Conservation (phyloP, 2,888 invertebrate species). For the Atrina japonica region DNA sequence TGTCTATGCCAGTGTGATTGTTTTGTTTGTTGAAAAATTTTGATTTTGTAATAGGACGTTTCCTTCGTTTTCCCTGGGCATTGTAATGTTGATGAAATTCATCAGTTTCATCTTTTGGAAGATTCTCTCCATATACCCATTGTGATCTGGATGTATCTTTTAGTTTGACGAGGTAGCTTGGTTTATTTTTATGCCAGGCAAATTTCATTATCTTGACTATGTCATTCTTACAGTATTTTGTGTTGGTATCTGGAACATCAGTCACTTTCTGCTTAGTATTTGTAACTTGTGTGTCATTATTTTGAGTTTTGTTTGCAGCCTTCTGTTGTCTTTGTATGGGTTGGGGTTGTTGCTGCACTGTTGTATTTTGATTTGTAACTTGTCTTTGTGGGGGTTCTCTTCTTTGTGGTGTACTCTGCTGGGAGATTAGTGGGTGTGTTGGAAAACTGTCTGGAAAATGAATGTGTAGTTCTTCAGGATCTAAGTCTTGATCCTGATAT, state of each 20-base stretch:
- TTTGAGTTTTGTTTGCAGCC: too few species aligned
- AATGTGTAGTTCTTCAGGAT: conserved; percentile 11
- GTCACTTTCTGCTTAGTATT: too few species aligned
- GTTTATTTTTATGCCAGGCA: conserved; percentile 1
- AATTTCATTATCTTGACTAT: conserved; percentile 5
- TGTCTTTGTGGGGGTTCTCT: too few species aligned
- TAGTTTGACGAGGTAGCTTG: conserved; percentile 1
- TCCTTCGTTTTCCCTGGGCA: conserved; percentile 1
- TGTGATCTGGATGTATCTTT: background rate
- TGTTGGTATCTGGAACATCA: too few species aligned
- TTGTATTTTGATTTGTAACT: background rate
- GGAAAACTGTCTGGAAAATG: background rate
- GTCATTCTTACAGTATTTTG: too few species aligned
- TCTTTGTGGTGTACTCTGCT: too few species aligned
- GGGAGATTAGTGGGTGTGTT: too few species aligned
- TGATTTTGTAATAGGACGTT: background rate
- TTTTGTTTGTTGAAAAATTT: too few species aligned
- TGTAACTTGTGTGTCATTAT: too few species aligned
- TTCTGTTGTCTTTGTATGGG: too few species aligned
- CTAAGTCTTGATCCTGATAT: background rate
- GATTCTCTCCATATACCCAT: background rate
- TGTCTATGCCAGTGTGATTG: too few species aligned
- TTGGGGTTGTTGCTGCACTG: too few species aligned
- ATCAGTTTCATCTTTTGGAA: background rate
- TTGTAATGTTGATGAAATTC: conserved; percentile 5